A percentile compares a stretch with the other conserved stretches of the same genome.
Evolutionary conservation across 2,113 vertebrate genomes (phyloP).

Genomic region (Ornithorhynchus anatinus): DNA sequence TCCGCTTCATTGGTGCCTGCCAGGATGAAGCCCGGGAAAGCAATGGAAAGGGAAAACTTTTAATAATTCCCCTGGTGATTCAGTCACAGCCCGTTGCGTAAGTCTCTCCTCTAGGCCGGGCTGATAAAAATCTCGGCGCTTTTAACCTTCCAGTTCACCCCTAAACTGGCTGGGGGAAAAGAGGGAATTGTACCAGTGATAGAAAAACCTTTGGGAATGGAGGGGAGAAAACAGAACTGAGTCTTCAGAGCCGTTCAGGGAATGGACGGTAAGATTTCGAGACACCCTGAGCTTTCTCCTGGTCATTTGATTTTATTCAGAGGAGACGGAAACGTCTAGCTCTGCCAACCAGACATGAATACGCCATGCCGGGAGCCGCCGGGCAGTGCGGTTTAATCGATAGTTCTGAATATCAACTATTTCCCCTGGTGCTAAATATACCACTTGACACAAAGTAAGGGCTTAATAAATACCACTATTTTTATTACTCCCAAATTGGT

Average conservation of each 20-base stretch:
- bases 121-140: neutral
- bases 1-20: conserved; percentile 17
- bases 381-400: no score
- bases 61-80: conserved; percentile 35
- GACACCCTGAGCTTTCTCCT: no score
- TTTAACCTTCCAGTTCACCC: neutral
- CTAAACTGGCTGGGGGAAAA: neutral
- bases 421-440: no score
- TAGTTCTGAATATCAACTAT: no score
- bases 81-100: conserved; percentile 14
- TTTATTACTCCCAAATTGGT: no score
- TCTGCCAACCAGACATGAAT: neutral
- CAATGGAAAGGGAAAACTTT: conserved; percentile 29
- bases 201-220: neutral
- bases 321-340: neutral
- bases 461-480: no score
- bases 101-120: neutral
- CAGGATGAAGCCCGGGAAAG: conserved; percentile 11
- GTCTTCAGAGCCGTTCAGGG: neutral
- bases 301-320: neutral
- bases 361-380: no score
- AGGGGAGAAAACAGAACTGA: neutral
- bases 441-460: no score
- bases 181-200: neutral
- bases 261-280: neutral